Evolutionary conservation across 2,797 vertebrate genomes (phyloP).

Genomic region (Notoglanidium macrostoma): DNA sequence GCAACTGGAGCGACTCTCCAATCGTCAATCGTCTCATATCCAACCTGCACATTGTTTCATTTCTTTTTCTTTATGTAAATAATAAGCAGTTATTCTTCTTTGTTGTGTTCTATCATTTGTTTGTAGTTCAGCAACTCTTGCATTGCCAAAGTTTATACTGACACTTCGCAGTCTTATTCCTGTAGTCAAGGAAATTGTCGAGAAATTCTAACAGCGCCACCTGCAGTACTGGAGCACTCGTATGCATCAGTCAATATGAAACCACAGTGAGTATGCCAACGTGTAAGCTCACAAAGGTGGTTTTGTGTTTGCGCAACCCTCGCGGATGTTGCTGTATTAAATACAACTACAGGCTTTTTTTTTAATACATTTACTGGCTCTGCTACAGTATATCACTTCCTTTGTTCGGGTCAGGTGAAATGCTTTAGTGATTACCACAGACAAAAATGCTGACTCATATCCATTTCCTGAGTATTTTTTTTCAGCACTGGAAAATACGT

Average conservation of each 20-base stretch:
- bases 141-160: neutral
- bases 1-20: neutral
- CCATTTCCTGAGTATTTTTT: neutral
- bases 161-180: neutral
- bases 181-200: neutral
- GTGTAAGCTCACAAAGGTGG: neutral
- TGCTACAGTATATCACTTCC: neutral
- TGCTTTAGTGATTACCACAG: neutral
- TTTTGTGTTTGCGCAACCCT: neutral
- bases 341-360: neutral
- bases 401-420: neutral
- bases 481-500: neutral
- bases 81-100: neutral
- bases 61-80: neutral
- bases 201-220: neutral
- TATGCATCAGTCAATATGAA: neutral
- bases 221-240: neutral
- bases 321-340: neutral
- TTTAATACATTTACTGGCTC: neutral
- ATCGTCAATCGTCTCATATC: neutral
- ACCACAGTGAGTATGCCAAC: neutral
- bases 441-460: slow-evolving; percentile 9
- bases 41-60: neutral
- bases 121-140: neutral
- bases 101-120: neutral